Conservation (phyloP, 1,140 invertebrate genomes). For the Drosophila bocki region DNA sequence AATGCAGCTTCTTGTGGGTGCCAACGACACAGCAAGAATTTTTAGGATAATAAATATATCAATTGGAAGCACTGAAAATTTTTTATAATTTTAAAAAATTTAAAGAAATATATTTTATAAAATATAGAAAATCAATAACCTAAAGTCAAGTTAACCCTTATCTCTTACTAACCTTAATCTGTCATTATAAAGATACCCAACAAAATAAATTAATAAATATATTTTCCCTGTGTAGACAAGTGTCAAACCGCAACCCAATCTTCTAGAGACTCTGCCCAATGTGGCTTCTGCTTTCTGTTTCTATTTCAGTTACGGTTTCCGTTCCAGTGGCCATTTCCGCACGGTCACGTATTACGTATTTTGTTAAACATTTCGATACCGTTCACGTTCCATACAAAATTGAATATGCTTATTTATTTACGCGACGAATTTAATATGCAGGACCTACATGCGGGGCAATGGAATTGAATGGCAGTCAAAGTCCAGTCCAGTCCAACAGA, state of each 20-base stretch:
- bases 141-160: background rate
- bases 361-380: slow-evolving; percentile 81
- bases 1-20: slow-evolving; percentile 54
- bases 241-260: slow-evolving; percentile 34
- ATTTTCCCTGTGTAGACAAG: slow-evolving; percentile 11
- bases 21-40: slow-evolving; percentile 12
- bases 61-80: background rate
- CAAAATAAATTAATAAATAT: background rate
- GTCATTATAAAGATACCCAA: background rate
- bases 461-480: slow-evolving; percentile 64
- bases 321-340: slow-evolving; percentile 38
- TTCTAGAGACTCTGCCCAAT: background rate
- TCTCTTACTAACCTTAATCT: background rate
- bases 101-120: background rate
- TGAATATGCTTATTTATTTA: slow-evolving; percentile 82
- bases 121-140: background rate
- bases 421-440: slow-evolving; percentile 78
- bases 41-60: too few relatives aligned
- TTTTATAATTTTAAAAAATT: too few relatives aligned
- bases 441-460: slow-evolving; percentile 36
- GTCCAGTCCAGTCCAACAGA: slow-evolving; percentile 1
- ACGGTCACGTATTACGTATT: slow-evolving; percentile 70
- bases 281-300: slow-evolving; percentile 9
- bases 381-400: slow-evolving; percentile 78
- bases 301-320: slow-evolving; percentile 10